phyloP scores from a whole-genome alignment of 2,113 vertebrate species.

The Sciurus niger region DNA sequence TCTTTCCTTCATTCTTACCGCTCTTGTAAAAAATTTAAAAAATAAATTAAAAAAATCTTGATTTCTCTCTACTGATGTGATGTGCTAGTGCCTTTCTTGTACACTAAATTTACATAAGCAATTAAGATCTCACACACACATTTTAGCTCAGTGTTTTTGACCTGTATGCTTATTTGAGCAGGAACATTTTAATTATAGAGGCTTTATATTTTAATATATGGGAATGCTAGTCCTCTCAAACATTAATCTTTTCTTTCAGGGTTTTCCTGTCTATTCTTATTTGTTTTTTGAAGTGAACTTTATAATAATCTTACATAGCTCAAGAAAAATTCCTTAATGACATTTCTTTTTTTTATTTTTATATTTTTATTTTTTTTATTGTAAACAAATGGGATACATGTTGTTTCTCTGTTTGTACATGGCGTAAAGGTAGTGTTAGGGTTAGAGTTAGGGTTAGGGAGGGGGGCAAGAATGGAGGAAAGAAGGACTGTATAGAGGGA shows the following conservation, averaged over 20 bases:
- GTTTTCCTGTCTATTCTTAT: neutral
- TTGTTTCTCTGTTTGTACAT: too few relatives aligned
- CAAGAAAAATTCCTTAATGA: neutral
- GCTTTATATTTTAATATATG: neutral
- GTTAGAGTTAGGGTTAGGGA: too few relatives aligned
- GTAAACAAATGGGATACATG: too few relatives aligned
- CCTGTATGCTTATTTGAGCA: neutral
- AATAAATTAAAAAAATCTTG: neutral
- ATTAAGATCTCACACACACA: neutral
- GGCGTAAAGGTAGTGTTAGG: too few relatives aligned
- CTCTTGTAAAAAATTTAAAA: too few relatives aligned
- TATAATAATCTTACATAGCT: neutral
- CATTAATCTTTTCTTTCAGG: neutral
- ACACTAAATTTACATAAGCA: neutral
- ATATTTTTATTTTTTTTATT: too few relatives aligned
- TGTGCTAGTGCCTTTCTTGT: neutral
- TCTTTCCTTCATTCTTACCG: too few relatives aligned
- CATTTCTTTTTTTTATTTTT: neutral
- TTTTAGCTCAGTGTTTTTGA: neutral
- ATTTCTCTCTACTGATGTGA: neutral
- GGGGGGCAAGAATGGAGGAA: too few relatives aligned
- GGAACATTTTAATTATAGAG: conserved; percentile 19
- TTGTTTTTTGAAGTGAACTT: conserved; percentile 33
- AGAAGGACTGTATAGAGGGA: too few relatives aligned
- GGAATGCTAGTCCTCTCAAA: neutral